Evolutionary conservation across 2,888 invertebrate genomes (phyloP), one percentile per base, ranked within the genome.

Genomic region (Drosophila mimetica): DNA sequence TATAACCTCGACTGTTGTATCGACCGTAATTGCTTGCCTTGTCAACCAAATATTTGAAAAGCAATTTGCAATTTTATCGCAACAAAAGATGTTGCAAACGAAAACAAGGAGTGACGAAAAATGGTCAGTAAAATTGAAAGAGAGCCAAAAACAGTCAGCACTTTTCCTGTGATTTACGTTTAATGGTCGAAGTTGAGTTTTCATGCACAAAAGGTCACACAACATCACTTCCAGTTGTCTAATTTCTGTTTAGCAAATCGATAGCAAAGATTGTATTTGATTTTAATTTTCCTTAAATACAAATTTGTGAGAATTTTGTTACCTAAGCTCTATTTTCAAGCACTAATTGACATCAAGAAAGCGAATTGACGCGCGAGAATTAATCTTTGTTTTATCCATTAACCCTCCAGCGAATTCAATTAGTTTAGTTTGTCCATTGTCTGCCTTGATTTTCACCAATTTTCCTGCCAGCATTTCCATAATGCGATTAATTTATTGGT

Each of bases 41-140:
- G 87, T 58, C 87, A 78, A 71, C 67, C 81, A 84, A 81, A 81
- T 77, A 81, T 81, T 81, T 85, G 76, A 64, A 74, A 73, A 60
- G 34, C 54, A 63, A 71, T 75, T 71, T 71, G 16, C 64, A 66
- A 59, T 72, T 72, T 73, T 64, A 52, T 51, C 32, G 51, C 36
- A 72, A 47, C 77, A 83, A 55, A 79, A 48, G 42, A 57, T 37
- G 46, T 47, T 44, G 41, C 61, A 36, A 36, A 34, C 41, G n/a
- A 37, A 41, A 44, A 52, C 44, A 41, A 11, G 28, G 11, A 60
- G n/a, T 11, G 16, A 64, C 14, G 8, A 18, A 4, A 14, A 20
- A 11, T 30, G 37, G 46, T 11, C 60, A 37, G 9, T 42, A 1
- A 20, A 34, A 42, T 34, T 20, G 32, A 16, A 9, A 20, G 37